Conservation (phyloP, 1,140 invertebrate genomes). For the Drosophila rhopaloa region DNA sequence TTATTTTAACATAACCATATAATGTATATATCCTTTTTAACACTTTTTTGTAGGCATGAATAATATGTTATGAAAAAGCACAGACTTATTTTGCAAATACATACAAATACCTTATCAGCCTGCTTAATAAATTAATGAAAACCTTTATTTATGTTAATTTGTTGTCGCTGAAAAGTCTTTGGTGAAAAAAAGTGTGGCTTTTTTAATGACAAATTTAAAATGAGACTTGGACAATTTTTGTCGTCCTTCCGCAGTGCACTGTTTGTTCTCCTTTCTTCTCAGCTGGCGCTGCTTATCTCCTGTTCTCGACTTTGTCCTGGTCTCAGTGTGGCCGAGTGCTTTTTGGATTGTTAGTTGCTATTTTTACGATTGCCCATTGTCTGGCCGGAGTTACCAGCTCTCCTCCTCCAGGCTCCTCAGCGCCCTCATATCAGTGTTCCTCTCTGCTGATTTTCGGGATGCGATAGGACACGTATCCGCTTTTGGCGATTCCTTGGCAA, state of each 20-base stretch:
- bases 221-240: no score
- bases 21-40: no score
- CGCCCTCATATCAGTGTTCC: constrained; percentile 17
- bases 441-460: constrained; percentile 54
- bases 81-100: no score
- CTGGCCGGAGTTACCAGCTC: constrained; percentile 63
- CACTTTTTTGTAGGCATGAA: no score
- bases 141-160: no score
- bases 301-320: constrained; percentile 41
- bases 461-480: constrained; percentile 77
- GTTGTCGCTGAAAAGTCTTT: no score
- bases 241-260: constrained; percentile 4
- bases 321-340: constrained; percentile 49
- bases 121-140: no score
- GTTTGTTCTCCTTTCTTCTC: constrained; percentile 8
- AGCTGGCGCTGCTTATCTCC: constrained; percentile 33
- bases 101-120: no score
- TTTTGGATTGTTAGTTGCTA: constrained; percentile 71
- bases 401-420: background rate
- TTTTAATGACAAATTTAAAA: no score
- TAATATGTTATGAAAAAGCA: no score
- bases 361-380: constrained; percentile 80
- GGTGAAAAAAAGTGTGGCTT: no score
- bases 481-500: constrained; percentile 73
- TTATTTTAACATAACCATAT: no score